Evolutionary conservation across 2,888 invertebrate species (phyloP), one percentile per base, ranked within the genome.

Genomic region (Brachylomia viminalis): DNA sequence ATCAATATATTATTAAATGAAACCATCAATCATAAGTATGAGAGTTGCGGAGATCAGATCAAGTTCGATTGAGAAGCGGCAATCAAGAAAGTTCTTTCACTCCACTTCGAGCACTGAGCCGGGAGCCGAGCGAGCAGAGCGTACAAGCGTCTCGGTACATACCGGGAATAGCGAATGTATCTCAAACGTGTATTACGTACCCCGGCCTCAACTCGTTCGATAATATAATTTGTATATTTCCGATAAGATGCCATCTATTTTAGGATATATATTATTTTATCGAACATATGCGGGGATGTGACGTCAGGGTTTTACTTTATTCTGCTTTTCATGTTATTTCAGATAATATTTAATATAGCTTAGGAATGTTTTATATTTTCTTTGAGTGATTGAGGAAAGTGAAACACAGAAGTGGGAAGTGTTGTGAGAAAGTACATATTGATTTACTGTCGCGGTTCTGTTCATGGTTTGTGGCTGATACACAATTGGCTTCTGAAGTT

Each of bases 211-310:
- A 77, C 73, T 80, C 80, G 49, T 83, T 72, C 47, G 45, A 67
- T 77, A 69, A 65, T 83, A 73, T 73, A 33, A 83, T 77, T 77
- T 70, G 68, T 86, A 56, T 77, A 73, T 73, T 77, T 79, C 56
- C 84, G 58, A 72, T 85, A 68, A 68, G 33, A 42, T 27, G 54
- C 49, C 56, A 42, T 80, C 11, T 80, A 61, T 79, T 79, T 72
- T 17, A 56, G 45, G 49, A 77, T 54, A 54, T 52, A 54, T 61
- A 79, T 77, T 72, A 47, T 47, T 72, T 47, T 45, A 47, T 72
- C 54, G 17, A 62, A 61, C 38, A 54, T 54, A 42, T 61, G 33
- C 33, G 33, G 30, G 47, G 38, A 30, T 61, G 47, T 54, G 54
- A 71, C 38, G 54, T 47, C 11, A 8, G 30, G 54, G 42, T 62